Evolutionary conservation across 2,113 vertebrate species (phyloP).

Genomic region (Chamaea fasciata): DNA sequence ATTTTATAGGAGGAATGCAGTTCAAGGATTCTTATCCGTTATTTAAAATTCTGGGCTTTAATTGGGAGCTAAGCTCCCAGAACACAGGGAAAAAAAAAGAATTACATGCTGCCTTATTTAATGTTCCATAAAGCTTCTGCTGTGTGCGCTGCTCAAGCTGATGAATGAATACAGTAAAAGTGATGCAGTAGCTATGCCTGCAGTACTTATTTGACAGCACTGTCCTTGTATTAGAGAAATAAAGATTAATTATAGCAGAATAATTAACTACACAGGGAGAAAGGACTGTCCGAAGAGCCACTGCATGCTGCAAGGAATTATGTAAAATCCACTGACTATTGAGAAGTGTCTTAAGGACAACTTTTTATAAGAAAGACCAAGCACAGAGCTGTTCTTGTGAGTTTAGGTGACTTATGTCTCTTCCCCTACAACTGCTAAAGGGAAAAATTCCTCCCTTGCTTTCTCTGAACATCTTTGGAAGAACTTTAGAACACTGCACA

Average conservation of each 20-base stretch:
- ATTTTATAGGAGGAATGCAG: not conserved
- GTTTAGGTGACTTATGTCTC: not conserved
- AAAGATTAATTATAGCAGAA: not conserved
- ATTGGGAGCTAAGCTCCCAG: not conserved
- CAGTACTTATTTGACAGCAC: not conserved
- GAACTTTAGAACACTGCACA: not conserved
- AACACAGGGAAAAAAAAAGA: not conserved
- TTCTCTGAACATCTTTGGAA: not conserved
- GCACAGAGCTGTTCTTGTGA: not conserved
- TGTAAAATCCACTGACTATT: not conserved
- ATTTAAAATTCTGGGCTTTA: not conserved
- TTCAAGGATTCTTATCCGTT: not conserved
- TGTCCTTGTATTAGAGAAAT: not conserved
- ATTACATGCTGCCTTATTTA: not conserved
- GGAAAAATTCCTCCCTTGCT: not conserved
- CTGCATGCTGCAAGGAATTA: not conserved
- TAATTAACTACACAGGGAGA: not conserved
- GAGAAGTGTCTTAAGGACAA: not conserved
- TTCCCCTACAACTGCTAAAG: not conserved
- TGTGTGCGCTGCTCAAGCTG: not conserved
- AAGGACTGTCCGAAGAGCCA: not conserved
- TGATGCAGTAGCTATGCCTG: not conserved
- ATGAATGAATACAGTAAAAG: not conserved
- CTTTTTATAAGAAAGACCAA: not conserved
- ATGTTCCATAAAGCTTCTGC: not conserved